These are phyloP conservation scores for Sminthurides bifidus DNA, from an alignment of 1,140 invertebrate species.

Conservation along the genomic window DNA sequence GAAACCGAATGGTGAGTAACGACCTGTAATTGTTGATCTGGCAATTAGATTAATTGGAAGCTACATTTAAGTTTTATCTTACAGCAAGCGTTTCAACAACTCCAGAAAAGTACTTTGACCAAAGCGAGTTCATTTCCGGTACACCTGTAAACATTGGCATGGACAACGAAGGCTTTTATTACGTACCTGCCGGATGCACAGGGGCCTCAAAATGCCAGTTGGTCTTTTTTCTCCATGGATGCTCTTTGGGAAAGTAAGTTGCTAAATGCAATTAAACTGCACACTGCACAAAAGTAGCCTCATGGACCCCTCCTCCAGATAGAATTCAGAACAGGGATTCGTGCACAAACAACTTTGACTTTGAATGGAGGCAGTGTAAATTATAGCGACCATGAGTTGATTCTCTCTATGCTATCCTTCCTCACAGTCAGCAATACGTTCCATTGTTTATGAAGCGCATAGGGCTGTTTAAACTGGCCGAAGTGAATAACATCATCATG, in stretches of 20 bases:
- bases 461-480: slow-evolving; percentile 4
- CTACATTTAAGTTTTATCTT: background rate
- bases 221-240: slow-evolving; percentile 13
- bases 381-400: too few relatives aligned
- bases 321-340: background rate
- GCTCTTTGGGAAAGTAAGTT: slow-evolving; percentile 10
- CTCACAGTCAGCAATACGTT: slow-evolving; percentile 2
- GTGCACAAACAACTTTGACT: too few relatives aligned
- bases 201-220: background rate
- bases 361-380: too few relatives aligned
- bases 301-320: background rate
- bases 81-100: background rate
- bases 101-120: background rate
- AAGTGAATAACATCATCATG: slow-evolving; percentile 11
- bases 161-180: background rate
- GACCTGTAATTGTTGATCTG: background rate
- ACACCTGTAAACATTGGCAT: slow-evolving; percentile 3
- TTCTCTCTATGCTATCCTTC: too few relatives aligned
- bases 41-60: background rate
- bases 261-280: background rate
- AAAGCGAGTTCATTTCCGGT: slow-evolving; percentile 2
- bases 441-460: slow-evolving; percentile 6
- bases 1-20: background rate
- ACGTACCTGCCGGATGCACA: slow-evolving; percentile 9
- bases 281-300: background rate